Conservation (phyloP, 2,797 vertebrate genomes). For the Lacerta viridis region DNA sequence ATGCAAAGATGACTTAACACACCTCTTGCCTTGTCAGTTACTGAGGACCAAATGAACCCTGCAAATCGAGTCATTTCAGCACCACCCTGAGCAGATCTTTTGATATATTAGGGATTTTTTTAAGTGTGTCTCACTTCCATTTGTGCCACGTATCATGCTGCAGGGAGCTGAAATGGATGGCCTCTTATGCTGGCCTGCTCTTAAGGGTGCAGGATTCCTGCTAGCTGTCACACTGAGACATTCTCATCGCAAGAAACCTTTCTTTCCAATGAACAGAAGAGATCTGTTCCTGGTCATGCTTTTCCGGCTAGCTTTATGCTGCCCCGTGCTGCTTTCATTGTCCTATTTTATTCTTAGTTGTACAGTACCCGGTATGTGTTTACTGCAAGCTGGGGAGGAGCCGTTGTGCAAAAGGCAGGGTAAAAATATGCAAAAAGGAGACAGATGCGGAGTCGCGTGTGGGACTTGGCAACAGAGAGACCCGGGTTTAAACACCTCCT, state of each 20-base stretch:
- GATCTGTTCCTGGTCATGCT: not conserved
- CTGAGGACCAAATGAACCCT: not conserved
- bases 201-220: not conserved
- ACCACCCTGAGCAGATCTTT: too few relatives aligned
- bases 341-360: not conserved
- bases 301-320: not conserved
- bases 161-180: not conserved
- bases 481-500: too few relatives aligned
- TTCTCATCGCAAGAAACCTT: not conserved
- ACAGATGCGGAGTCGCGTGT: too few relatives aligned
- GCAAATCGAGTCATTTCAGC: not conserved
- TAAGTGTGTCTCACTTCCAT: not conserved
- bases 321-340: not conserved
- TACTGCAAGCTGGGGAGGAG: not conserved
- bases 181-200: not conserved
- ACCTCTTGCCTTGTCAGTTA: not conserved
- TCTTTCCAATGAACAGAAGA: not conserved
- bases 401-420: not conserved
- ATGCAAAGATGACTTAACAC: not conserved
- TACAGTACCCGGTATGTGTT: not conserved
- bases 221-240: not conserved
- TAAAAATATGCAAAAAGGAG: not conserved
- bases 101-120: not conserved
- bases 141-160: not conserved
- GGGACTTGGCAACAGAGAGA: too few relatives aligned